phyloP scores from a whole-genome alignment of 2,113 vertebrate species.

The Sapayoa aenigma region DNA sequence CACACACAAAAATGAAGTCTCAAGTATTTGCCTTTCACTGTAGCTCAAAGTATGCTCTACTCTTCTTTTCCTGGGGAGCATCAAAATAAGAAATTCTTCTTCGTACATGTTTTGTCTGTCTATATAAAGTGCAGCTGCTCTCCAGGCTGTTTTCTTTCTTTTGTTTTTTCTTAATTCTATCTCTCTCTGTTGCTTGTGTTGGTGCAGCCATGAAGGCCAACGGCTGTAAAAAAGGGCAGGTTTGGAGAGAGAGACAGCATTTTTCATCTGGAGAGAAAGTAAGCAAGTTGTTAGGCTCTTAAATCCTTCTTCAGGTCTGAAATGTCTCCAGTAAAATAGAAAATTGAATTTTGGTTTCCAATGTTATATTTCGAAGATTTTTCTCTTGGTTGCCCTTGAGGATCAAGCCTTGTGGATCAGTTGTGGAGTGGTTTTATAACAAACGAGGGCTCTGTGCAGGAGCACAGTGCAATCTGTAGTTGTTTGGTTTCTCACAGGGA shows the following conservation, averaged over 20 bases:
- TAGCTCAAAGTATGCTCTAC: neutral
- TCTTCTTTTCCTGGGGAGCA: neutral
- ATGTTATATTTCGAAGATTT: neutral
- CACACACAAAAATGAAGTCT: neutral
- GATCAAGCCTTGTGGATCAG: neutral
- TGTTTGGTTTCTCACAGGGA: neutral
- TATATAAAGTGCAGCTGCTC: neutral
- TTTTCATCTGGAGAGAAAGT: slow-evolving; percentile 17
- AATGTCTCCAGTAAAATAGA: neutral
- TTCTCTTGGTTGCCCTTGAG: neutral
- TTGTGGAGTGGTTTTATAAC: neutral
- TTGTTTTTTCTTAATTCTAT: neutral
- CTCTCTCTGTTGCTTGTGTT: neutral
- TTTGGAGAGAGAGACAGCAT: neutral
- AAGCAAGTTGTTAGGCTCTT: neutral
- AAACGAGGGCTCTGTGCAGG: neutral
- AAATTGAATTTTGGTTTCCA: neutral
- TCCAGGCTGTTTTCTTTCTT: neutral
- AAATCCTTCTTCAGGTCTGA: neutral
- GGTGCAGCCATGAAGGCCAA: neutral
- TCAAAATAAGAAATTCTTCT: slow-evolving; percentile 5
- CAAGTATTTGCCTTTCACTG: neutral
- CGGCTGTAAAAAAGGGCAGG: neutral
- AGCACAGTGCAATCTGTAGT: neutral
- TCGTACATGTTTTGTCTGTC: neutral